A percentile compares a stretch with the other conserved stretches of the same genome.
phyloP scores from a whole-genome alignment of 2,113 vertebrate species.

The Mustela nigripes region DNA sequence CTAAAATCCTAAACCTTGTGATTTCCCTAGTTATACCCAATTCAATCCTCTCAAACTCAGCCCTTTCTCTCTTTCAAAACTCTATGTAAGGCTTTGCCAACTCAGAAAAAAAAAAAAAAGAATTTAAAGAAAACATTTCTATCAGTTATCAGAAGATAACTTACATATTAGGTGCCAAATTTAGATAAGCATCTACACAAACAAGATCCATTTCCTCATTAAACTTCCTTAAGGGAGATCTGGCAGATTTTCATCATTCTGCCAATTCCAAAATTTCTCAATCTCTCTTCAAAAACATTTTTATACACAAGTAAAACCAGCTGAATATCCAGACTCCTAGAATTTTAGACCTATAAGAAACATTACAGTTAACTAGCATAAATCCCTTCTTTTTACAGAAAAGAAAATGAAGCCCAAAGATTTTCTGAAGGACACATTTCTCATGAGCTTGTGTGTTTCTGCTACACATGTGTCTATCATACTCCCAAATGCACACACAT shows the following conservation, averaged over 20 bases:
- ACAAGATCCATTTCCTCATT: constrained; percentile 23
- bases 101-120: background rate
- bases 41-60: background rate
- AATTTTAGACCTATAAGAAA: background rate
- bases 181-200: constrained; percentile 62
- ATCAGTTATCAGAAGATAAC: background rate
- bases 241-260: background rate
- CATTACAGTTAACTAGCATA: background rate
- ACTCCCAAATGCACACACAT: background rate
- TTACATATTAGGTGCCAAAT: background rate
- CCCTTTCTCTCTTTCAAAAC: constrained; percentile 3
- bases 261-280: background rate
- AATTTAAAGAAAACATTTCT: constrained; percentile 55
- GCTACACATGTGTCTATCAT: background rate
- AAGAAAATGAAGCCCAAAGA: background rate
- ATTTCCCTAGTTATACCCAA: background rate
- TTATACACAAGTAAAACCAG: background rate
- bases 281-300: constrained; percentile 36
- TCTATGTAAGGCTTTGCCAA: background rate
- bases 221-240: constrained; percentile 43
- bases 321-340: background rate
- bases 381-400: background rate
- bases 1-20: background rate
- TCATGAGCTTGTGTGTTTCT: background rate
- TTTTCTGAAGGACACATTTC: background rate